Conservation (phyloP, 2,888 invertebrate genomes). For the Dicranocentrus wangi region DNA sequence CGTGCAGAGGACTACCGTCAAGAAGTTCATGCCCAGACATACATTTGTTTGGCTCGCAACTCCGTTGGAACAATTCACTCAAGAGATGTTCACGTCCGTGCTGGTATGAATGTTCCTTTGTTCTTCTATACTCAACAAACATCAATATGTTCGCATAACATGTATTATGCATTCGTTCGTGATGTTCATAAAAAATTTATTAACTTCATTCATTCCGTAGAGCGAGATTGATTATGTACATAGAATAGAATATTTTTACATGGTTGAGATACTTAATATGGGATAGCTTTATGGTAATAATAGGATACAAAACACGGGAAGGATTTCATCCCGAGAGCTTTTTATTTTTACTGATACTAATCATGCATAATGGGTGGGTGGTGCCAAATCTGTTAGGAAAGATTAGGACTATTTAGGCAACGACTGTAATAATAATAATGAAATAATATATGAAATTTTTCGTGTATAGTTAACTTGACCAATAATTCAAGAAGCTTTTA, state of each 20-base stretch:
- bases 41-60: slow-evolving; percentile 92
- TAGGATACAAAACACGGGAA: slow-evolving; percentile 1
- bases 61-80: slow-evolving; percentile 92
- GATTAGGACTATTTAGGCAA: slow-evolving; percentile 17
- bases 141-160: slow-evolving; percentile 5
- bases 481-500: slow-evolving; percentile 33
- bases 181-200: slow-evolving; percentile 49
- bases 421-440: background rate
- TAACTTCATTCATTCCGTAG: slow-evolving; percentile 49
- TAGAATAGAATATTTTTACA: background rate
- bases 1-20: slow-evolving; percentile 93
- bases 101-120: slow-evolving; percentile 81
- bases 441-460: background rate
- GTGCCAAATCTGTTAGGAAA: slow-evolving; percentile 45
- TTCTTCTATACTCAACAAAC: slow-evolving; percentile 27
- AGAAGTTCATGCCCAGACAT: slow-evolving; percentile 94
- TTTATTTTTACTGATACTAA: slow-evolving; percentile 50
- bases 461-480: slow-evolving; percentile 1
- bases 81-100: slow-evolving; percentile 93
- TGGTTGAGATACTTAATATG: background rate
- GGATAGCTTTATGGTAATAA: slow-evolving; percentile 15
- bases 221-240: slow-evolving; percentile 30
- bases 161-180: slow-evolving; percentile 9
- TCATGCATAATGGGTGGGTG: slow-evolving; percentile 60
- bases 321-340: no score